phyloP scores from a whole-genome alignment of 2,888 invertebrate species.

The Sphaerophoria taeniata region DNA sequence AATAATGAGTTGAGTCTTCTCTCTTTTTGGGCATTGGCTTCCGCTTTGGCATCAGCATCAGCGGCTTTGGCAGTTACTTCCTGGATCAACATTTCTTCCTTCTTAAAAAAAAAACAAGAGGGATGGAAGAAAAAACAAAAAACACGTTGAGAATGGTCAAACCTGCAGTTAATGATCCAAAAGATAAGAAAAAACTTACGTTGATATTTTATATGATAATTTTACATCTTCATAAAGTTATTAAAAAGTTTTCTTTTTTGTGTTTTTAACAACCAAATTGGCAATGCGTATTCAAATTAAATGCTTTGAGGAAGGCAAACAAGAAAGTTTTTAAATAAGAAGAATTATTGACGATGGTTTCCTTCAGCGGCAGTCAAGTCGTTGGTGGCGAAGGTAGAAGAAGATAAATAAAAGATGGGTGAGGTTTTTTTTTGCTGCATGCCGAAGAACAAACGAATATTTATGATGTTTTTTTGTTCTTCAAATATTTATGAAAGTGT shows the following conservation, averaged over 20 bases:
- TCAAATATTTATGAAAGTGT: conserved; percentile 15
- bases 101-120: too few species aligned
- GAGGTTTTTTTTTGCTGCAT: not conserved
- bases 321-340: conserved; percentile 17
- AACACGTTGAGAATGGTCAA: conserved; percentile 60
- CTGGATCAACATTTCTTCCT: conserved; percentile 47
- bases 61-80: not conserved
- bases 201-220: conserved; percentile 54
- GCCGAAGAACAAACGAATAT: conserved; percentile 3
- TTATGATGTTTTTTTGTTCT: conserved; percentile 5
- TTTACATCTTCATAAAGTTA: conserved; percentile 49
- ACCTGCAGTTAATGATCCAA: conserved; percentile 63
- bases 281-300: conserved; percentile 18
- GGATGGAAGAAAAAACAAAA: not conserved
- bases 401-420: not conserved
- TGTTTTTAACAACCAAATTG: conserved; percentile 18
- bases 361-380: not conserved
- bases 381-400: not conserved
- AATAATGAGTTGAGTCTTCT: conserved; percentile 37
- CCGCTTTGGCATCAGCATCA: not conserved
- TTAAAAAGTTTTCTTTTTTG: conserved; percentile 40
- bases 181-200: conserved; percentile 32
- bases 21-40: not conserved
- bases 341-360: conserved; percentile 21
- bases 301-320: conserved; percentile 12